These are phyloP conservation scores for Dicerorhinus sumatrensis DNA, from an alignment of 2,113 vertebrate genomes.

Conservation along the genomic window DNA sequence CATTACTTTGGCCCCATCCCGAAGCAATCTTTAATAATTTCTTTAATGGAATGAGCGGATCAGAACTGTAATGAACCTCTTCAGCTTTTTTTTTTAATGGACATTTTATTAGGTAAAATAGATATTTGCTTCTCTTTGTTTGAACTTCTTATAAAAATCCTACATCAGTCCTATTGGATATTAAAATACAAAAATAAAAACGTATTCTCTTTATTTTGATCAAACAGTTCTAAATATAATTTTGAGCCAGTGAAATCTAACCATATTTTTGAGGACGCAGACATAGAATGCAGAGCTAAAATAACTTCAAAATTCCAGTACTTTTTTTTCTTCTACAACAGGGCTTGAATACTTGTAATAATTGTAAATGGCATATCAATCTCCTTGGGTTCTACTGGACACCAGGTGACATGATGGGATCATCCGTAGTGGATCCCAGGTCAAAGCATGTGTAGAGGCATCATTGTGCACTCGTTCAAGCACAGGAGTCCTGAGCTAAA, in stretches of 20 bases:
- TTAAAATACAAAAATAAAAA: background rate
- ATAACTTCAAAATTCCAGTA: background rate
- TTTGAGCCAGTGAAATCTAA: background rate
- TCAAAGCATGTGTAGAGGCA: rapidly evolving
- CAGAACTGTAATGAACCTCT: conserved; percentile 60
- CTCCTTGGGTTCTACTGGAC: background rate
- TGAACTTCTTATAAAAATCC: conserved; percentile 5
- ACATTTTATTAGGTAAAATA: conserved; percentile 70
- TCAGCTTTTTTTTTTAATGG: conserved; percentile 63
- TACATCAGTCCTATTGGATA: background rate
- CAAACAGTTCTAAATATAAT: background rate
- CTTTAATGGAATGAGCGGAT: conserved; percentile 76
- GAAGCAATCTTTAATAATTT: conserved; percentile 80
- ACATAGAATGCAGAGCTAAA: background rate
- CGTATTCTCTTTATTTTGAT: background rate
- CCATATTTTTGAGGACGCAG: background rate
- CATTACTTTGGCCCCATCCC: conserved; percentile 76
- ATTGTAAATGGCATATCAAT: background rate
- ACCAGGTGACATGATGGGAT: background rate
- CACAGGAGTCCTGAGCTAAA: background rate
- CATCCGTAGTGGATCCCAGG: background rate
- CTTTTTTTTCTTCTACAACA: background rate
- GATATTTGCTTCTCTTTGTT: conserved; percentile 50
- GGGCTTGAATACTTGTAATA: background rate
- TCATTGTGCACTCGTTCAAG: background rate